A percentile compares a stretch with the other conserved stretches of the same genome.
Conservation (phyloP, 1,140 invertebrate species). For the Leptopilina clavipes region DNA sequence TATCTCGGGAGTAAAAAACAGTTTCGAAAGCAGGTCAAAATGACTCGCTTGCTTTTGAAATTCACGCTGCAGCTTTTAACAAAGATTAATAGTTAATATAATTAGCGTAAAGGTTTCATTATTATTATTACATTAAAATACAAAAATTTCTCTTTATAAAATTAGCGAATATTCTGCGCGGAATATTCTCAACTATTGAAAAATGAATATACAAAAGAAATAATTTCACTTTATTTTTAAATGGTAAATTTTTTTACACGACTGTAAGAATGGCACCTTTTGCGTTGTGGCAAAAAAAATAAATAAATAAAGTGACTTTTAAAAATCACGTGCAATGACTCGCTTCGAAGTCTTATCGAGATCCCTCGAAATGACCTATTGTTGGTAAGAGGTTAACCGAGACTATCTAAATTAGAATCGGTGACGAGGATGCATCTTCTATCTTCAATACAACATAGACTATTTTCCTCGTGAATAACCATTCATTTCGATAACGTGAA, state of each 20-base stretch:
- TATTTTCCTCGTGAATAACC: background rate
- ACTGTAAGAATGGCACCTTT: background rate
- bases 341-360: slow-evolving; percentile 16
- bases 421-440: slow-evolving; percentile 14
- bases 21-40: background rate
- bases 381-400: background rate
- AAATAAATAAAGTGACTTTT: background rate
- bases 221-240: background rate
- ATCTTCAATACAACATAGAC: background rate
- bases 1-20: background rate
- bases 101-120: background rate
- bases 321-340: slow-evolving; percentile 26
- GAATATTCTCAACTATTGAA: no score
- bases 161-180: no score
- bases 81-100: slow-evolving; percentile 1
- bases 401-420: slow-evolving; percentile 31
- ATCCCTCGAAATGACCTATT: slow-evolving; percentile 1
- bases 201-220: background rate
- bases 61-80: background rate
- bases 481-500: background rate
- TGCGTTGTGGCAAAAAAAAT: background rate
- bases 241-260: background rate
- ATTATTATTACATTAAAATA: no score
- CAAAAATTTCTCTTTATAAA: no score
- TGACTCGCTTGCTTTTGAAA: background rate